These are phyloP conservation scores for Drosophila lacertosa DNA, from an alignment of 1,140 invertebrate genomes.

Conservation along the genomic window DNA sequence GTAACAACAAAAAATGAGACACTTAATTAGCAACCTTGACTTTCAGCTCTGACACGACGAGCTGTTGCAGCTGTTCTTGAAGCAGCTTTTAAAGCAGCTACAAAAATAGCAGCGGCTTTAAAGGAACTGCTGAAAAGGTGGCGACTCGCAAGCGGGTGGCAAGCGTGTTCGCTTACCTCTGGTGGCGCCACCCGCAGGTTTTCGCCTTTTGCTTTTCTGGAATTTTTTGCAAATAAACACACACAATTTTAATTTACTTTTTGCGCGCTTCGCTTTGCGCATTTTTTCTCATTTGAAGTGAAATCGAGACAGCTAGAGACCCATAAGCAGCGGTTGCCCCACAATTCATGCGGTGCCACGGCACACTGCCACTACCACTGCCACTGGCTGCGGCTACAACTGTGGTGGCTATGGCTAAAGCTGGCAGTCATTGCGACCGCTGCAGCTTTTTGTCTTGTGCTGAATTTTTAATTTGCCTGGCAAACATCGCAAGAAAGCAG, in stretches of 20 bases:
- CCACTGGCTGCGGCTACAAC: conserved; percentile 30
- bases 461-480: conserved; percentile 79
- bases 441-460: conserved; percentile 60
- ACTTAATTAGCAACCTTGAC: conserved; percentile 82
- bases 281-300: conserved; percentile 72
- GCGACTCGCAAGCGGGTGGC: conserved; percentile 5
- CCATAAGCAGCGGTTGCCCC: conserved; percentile 61
- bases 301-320: conserved; percentile 79
- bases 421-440: conserved; percentile 45
- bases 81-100: conserved; percentile 26
- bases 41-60: conserved; percentile 41
- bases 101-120: conserved; percentile 44
- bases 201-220: conserved; percentile 50
- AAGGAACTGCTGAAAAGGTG: conserved; percentile 37
- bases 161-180: not conserved
- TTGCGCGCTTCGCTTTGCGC: conserved; percentile 53
- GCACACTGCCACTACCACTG: conserved; percentile 29
- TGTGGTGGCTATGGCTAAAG: conserved; percentile 22
- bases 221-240: conserved; percentile 75
- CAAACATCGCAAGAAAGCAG: conserved; percentile 57
- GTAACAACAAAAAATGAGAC: conserved; percentile 28
- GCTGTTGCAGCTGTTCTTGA: not conserved
- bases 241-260: conserved; percentile 80
- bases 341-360: conserved; percentile 35
- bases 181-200: conserved; percentile 8